These are phyloP conservation scores for Archegozetes longisetosus DNA, from an alignment of 1,140 invertebrate species.

Conservation along the genomic window DNA sequence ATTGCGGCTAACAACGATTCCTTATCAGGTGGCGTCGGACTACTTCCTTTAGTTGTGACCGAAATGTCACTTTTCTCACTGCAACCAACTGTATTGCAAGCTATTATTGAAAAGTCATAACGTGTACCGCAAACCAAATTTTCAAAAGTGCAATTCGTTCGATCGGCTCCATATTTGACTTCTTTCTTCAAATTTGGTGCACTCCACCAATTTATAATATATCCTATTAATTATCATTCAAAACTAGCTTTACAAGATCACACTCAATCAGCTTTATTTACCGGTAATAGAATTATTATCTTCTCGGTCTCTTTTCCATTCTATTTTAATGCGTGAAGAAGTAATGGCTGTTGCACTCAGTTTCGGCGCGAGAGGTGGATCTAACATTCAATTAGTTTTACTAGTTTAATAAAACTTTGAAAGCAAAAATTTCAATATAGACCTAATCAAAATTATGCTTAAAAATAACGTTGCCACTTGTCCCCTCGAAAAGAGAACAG, in stretches of 20 bases:
- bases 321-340: neutral
- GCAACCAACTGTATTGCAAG: neutral
- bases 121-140: neutral
- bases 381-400: neutral
- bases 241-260: no score
- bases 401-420: neutral
- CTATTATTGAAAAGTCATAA: neutral
- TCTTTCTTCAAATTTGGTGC: neutral
- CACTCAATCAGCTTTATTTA: no score
- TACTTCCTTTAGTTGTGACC: neutral
- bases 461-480: no score
- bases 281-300: neutral
- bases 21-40: neutral
- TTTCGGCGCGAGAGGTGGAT: no score
- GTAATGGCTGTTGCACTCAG: neutral
- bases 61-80: neutral
- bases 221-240: neutral
- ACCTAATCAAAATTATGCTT: neutral
- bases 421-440: neutral
- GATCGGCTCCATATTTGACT: neutral
- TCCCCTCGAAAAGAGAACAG: no score
- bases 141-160: neutral
- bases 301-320: neutral
- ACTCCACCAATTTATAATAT: neutral
- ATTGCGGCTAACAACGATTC: neutral